Evolutionary conservation across 2,797 vertebrate genomes (phyloP), one percentile per base, ranked within the genome.

Genomic region (Macroramphosus scolopax): DNA sequence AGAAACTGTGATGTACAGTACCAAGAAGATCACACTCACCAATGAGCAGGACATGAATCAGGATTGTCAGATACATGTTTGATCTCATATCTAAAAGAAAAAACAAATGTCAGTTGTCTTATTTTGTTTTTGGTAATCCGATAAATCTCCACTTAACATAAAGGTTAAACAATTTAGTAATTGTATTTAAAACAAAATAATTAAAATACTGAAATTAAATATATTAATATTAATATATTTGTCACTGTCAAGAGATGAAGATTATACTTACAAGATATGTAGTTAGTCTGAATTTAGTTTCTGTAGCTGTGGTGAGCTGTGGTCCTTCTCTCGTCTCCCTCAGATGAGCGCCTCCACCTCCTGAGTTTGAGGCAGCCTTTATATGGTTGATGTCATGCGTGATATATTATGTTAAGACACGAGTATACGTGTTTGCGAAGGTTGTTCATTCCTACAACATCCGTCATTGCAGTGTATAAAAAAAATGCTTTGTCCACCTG

Each of bases 1-100:
- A 17, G 17, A 35, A 22, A 22, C 13, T 3, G 1, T 2, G 30
- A 5, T 0, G 0, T 11, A 26, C 2, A 4, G 5, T 8, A 52
- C 45, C 17, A 47, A 12, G 5, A 41, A 14, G 33, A 42, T 35
- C 2, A 2, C 12, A 57, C 75, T 79, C 20, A 68, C 78, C 64
- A 0, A 74, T n/a, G 16, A 72, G 22, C 46, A 83, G 56, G 17
- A 78, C 38, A 2, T 46, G 48, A 5, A 74, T 39, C 22, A 79
- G 36, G 44, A 79, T 14, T 11, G 15, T 17, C 24, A 44, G 18
- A 35, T 62, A 46, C 76, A 78, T 74, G 44, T 42, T 67, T 16
- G 34, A 43, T 32, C n/a, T 52, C 18, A 10, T 4, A 5, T 26
- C 61, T 73, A 18, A 54, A 55, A 24, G 17, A 33, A 18, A 35